phyloP scores from a whole-genome alignment of 2,113 vertebrate genomes.

The Delphinus delphis region DNA sequence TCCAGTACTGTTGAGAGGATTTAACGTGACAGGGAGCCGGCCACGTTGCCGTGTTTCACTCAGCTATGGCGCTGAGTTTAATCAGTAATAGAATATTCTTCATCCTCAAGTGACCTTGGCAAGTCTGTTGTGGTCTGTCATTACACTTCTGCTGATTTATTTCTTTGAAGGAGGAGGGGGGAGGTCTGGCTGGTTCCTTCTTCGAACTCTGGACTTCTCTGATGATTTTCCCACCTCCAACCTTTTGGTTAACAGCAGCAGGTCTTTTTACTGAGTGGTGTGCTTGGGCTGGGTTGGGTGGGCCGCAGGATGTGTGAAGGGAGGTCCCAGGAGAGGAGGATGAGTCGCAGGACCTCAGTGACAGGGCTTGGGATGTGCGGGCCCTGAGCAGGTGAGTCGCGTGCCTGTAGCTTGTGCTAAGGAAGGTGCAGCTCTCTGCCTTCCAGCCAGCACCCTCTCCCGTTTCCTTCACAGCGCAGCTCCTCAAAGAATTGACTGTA shows the following conservation, averaged over 20 bases:
- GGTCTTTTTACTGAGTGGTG: neutral
- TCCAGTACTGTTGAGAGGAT: constrained; percentile 2
- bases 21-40: neutral
- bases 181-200: neutral
- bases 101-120: constrained; percentile 23
- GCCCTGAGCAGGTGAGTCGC: neutral
- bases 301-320: neutral
- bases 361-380: neutral
- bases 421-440: neutral
- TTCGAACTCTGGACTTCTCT: constrained; percentile 29
- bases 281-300: constrained; percentile 5
- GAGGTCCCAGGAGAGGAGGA: neutral
- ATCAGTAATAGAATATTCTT: constrained; percentile 21
- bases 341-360: neutral
- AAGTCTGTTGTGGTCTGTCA: constrained; percentile 39
- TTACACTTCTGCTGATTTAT: constrained; percentile 2
- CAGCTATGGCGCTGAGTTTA: neutral
- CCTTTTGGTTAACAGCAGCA: neutral
- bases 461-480: neutral
- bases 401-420: neutral
- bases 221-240: constrained; percentile 4
- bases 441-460: neutral
- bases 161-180: neutral
- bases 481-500: neutral
- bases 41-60: neutral